Percentiles rank a stretch among this genome's conserved stretches.
phyloP scores from a whole-genome alignment of 1,140 invertebrate genomes.

The Drosophila ficusphila region DNA sequence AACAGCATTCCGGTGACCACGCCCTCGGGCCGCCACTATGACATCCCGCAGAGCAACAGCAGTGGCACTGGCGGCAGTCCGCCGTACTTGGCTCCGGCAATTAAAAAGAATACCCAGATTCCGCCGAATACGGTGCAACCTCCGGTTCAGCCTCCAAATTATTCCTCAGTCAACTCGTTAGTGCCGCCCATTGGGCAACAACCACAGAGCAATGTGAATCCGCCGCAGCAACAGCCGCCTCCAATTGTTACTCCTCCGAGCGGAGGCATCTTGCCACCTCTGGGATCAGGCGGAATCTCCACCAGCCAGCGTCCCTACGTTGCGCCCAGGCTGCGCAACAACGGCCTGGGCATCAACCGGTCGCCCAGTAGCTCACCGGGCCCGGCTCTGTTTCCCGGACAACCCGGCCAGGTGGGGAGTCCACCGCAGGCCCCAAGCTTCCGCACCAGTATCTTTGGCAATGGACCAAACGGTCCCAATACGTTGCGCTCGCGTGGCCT shows the following conservation, averaged over 20 bases:
- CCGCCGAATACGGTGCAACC: constrained; percentile 26
- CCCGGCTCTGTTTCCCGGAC: constrained; percentile 24
- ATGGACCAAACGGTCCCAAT: constrained; percentile 57
- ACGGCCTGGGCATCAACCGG: constrained; percentile 63
- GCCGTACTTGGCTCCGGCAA: constrained; percentile 71
- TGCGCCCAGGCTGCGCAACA: constrained; percentile 74
- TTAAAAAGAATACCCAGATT: constrained; percentile 61
- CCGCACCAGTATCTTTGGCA: constrained; percentile 36
- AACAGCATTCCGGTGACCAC: constrained; percentile 75
- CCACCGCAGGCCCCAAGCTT: constrained; percentile 5
- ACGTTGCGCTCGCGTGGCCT: constrained; percentile 71
- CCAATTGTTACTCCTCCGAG: constrained; percentile 6
- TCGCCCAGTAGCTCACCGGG: constrained; percentile 39
- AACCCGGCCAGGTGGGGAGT: constrained; percentile 7
- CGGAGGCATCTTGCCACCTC: constrained; percentile 16
- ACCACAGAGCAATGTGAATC: neutral
- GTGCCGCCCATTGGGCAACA: constrained; percentile 59
- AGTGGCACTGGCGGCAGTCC: constrained; percentile 67
- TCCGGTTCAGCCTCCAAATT: constrained; percentile 48
- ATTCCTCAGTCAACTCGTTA: constrained; percentile 72
- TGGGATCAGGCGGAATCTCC: constrained; percentile 31
- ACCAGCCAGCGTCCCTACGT: constrained; percentile 80
- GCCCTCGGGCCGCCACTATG: constrained; percentile 72
- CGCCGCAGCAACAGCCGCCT: constrained; percentile 23
- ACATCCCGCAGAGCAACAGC: constrained; percentile 75